These are phyloP conservation scores for Zaprionus inermis DNA, from an alignment of 1,140 invertebrate genomes.

Conservation along the genomic window DNA sequence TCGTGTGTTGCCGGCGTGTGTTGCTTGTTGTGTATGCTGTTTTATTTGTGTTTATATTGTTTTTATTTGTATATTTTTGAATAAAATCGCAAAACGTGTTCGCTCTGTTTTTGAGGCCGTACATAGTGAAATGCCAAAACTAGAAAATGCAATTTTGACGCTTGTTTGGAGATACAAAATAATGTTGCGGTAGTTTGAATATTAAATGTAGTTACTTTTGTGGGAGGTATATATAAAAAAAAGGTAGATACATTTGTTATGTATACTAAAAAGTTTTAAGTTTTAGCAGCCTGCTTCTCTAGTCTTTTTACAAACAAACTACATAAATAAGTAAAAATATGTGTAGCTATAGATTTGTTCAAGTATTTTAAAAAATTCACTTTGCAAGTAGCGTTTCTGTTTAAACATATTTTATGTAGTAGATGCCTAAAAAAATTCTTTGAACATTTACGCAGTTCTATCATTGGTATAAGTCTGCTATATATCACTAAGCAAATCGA, in stretches of 20 bases:
- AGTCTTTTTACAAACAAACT: too few relatives aligned
- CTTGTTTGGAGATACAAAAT: constrained; percentile 2
- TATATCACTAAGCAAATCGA: neutral
- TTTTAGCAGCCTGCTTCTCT: too few relatives aligned
- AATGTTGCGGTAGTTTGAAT: neutral
- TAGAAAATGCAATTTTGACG: constrained; percentile 10
- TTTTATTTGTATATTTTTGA: constrained; percentile 25
- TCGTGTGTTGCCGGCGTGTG: constrained; percentile 10
- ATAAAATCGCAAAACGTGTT: constrained; percentile 39
- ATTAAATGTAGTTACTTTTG: neutral
- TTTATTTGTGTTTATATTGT: constrained; percentile 10
- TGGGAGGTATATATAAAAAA: neutral
- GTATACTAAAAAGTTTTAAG: too few relatives aligned
- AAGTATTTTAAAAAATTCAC: too few relatives aligned
- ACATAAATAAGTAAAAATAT: too few relatives aligned
- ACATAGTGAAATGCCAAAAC: constrained; percentile 14
- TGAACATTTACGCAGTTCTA: neutral
- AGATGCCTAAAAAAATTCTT: neutral
- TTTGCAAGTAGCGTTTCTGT: too few relatives aligned
- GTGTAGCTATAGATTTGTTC: too few relatives aligned
- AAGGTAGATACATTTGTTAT: neutral
- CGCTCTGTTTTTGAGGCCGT: constrained; percentile 2
- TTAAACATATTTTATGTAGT: neutral
- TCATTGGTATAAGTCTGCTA: neutral
- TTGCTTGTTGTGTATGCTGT: constrained; percentile 11